Conservation (phyloP, 1,140 invertebrate genomes). For the Ruditapes philippinarum region DNA sequence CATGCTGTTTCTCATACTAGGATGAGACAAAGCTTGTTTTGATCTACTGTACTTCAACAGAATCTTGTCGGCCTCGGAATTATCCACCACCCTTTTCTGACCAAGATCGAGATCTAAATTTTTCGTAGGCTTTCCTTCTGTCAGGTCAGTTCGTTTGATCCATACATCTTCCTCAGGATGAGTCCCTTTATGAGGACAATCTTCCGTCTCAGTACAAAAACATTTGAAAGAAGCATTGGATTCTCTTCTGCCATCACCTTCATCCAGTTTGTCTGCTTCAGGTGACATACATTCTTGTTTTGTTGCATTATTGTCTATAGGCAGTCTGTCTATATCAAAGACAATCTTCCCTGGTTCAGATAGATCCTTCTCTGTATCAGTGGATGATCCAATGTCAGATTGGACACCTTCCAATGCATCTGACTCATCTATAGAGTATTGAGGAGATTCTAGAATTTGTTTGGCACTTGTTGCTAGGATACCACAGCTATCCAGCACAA, state of each 20-base stretch:
- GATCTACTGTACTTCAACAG: slow-evolving; percentile 55
- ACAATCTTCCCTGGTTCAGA: neutral
- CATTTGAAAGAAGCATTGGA: neutral
- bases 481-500: slow-evolving; percentile 79
- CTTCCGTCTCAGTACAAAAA: neutral
- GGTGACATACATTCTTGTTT: neutral
- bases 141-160: neutral
- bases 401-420: slow-evolving; percentile 8
- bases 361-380: neutral
- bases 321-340: neutral
- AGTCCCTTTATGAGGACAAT: neutral
- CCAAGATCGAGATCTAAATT: slow-evolving; percentile 20
- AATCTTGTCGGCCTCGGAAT: slow-evolving; percentile 60
- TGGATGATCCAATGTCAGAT: neutral
- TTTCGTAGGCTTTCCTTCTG: neutral
- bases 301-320: neutral
- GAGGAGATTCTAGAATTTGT: slow-evolving; percentile 64
- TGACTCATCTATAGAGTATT: slow-evolving; percentile 20
- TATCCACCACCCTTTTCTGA: slow-evolving; percentile 23
- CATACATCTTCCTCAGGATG: neutral
- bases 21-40: slow-evolving; percentile 28
- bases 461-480: slow-evolving; percentile 77
- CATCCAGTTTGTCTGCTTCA: neutral
- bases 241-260: neutral
- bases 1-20: slow-evolving; percentile 56